A percentile compares a stretch with the other conserved stretches of the same genome.
Conservation (phyloP, 1,140 invertebrate genomes). For the Daktulosphaira vitifoliae region DNA sequence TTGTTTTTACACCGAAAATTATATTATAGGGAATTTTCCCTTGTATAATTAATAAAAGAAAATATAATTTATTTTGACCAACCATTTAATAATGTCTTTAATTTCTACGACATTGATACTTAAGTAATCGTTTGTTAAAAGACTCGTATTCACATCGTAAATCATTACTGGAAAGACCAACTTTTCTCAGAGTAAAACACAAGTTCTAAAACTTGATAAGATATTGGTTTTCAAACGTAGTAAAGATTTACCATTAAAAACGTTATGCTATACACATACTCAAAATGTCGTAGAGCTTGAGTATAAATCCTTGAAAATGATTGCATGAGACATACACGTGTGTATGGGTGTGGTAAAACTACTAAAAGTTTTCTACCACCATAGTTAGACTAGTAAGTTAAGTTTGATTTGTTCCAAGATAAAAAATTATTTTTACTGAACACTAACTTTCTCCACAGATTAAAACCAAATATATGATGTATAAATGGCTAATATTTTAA, state of each 20-base stretch:
- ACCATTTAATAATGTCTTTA: no score
- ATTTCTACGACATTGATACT: no score
- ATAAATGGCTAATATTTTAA: no score
- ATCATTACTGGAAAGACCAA: neutral
- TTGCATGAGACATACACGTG: neutral
- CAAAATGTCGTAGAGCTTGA: neutral
- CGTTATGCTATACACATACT: neutral
- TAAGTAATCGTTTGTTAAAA: neutral
- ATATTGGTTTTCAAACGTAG: neutral
- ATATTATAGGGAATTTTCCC: no score
- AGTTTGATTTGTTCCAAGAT: slow-evolving; percentile 20
- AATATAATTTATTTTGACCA: no score
- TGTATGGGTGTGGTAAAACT: neutral
- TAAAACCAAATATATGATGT: no score
- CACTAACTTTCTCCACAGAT: neutral
- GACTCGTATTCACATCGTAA: neutral
- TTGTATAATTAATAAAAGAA: no score
- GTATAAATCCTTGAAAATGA: neutral
- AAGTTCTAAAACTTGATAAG: neutral
- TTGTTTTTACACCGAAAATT: no score
- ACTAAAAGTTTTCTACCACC: no score
- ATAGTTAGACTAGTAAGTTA: neutral
- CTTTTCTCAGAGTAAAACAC: neutral
- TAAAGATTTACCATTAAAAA: neutral
- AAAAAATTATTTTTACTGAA: neutral